phyloP scores from a whole-genome alignment of 2,113 vertebrate species.

The Ictidomys tridecemlineatus region DNA sequence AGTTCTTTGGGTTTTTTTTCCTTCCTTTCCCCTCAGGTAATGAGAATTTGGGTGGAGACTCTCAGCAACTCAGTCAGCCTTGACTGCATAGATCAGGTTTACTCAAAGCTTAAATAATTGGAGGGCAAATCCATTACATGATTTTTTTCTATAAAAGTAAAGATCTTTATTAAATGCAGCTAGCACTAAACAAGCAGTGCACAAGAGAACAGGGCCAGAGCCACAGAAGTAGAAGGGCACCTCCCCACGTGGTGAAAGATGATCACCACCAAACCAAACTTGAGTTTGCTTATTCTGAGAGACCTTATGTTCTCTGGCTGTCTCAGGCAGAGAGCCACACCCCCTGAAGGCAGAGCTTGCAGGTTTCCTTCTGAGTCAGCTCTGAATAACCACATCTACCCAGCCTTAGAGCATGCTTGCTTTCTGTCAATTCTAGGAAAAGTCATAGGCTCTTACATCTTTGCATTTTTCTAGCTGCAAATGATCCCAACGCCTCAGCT shows the following conservation, averaged over 20 bases:
- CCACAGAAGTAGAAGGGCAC: no score
- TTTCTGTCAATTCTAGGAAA: not conserved
- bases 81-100: not conserved
- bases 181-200: not conserved
- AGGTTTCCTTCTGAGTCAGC: not conserved
- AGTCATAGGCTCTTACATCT: not conserved
- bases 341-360: not conserved
- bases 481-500: not conserved
- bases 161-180: not conserved
- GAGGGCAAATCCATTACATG: not conserved
- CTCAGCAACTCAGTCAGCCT: not conserved
- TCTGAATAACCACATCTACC: not conserved
- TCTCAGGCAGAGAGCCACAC: not conserved
- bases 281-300: not conserved
- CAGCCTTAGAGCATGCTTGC: not conserved
- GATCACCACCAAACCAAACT: not conserved
- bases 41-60: not conserved
- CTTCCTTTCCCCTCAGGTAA: not conserved
- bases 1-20: not conserved
- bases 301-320: not conserved
- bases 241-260: not conserved
- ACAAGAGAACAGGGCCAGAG: not conserved
- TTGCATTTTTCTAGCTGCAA: not conserved
- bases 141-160: constrained; percentile 5
- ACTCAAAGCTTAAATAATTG: not conserved